phyloP scores from a whole-genome alignment of 2,113 vertebrate species.

The Conger conger region DNA sequence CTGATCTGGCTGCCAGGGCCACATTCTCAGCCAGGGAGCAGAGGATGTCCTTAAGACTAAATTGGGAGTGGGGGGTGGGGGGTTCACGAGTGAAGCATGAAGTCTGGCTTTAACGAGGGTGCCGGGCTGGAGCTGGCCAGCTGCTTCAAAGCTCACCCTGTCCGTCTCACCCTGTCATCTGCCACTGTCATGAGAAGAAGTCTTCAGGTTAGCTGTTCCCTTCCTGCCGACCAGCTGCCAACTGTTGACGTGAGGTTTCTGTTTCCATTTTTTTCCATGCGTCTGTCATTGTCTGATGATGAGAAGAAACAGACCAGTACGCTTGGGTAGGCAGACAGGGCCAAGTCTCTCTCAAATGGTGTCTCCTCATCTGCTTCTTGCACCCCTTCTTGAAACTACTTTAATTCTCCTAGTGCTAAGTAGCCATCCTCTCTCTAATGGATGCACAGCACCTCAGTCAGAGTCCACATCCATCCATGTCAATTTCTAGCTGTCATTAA shows the following conservation, averaged over 20 bases:
- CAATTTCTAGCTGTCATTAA: background rate
- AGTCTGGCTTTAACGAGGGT: slow-evolving; percentile 63
- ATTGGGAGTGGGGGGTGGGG: background rate
- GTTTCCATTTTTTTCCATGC: slow-evolving; percentile 34
- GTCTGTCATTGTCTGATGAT: slow-evolving; percentile 46
- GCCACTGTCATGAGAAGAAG: slow-evolving; percentile 48
- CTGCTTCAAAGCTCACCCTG: slow-evolving; percentile 52
- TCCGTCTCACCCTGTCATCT: slow-evolving; percentile 49
- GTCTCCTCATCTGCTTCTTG: too few species aligned
- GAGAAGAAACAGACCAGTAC: background rate
- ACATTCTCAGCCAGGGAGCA: background rate
- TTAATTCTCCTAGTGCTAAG: background rate
- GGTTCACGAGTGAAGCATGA: slow-evolving; percentile 32
- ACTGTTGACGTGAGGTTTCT: slow-evolving; percentile 37
- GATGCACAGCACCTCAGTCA: background rate
- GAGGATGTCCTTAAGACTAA: slow-evolving; percentile 2
- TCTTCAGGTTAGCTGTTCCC: slow-evolving; percentile 49
- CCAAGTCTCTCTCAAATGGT: background rate
- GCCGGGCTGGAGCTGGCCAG: slow-evolving; percentile 49
- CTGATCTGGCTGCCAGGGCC: background rate
- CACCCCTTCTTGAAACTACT: background rate
- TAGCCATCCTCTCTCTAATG: background rate
- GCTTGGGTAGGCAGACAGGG: background rate
- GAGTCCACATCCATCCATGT: background rate
- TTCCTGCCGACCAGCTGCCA: slow-evolving; percentile 52